phyloP scores from a whole-genome alignment of 2,888 invertebrate species.

The Adelognathus sp. region DNA sequence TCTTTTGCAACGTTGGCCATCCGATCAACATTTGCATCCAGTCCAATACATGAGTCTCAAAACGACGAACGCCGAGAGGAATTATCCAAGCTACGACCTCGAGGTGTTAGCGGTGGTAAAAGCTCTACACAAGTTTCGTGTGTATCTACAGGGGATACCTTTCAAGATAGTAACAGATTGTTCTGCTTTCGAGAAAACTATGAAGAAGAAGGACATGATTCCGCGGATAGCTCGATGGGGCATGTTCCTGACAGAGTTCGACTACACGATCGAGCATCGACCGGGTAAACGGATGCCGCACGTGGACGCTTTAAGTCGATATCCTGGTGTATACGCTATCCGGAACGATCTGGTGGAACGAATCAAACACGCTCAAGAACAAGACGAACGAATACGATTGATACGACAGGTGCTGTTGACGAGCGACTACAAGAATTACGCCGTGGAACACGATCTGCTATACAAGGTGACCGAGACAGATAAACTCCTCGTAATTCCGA shows the following conservation, averaged over 20 bases:
- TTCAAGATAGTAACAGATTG: conserved; percentile 47
- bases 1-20: conserved; percentile 63
- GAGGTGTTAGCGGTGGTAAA: conserved; percentile 67
- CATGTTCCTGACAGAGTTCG: conserved; percentile 58
- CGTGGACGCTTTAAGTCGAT: conserved; percentile 64
- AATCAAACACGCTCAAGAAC: conserved; percentile 29
- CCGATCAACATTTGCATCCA: conserved; percentile 61
- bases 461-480: conserved; percentile 37
- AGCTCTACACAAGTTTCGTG: conserved; percentile 60
- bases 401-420: not conserved
- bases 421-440: not conserved
- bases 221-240: conserved; percentile 62
- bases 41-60: conserved; percentile 67
- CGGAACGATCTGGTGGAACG: conserved; percentile 16
- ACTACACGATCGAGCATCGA: conserved; percentile 62
- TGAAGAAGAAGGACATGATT: conserved; percentile 2
- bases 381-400: conserved; percentile 15
- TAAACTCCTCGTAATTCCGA: conserved; percentile 34
- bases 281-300: conserved; percentile 62
- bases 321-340: conserved; percentile 46
- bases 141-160: conserved; percentile 64
- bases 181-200: not conserved
- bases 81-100: conserved; percentile 66
- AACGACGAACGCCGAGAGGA: conserved; percentile 63
- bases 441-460: conserved; percentile 34